Evolutionary conservation across 1,140 invertebrate genomes (phyloP), one percentile per base, ranked within the genome.

Genomic region (Cylas formicarius): DNA sequence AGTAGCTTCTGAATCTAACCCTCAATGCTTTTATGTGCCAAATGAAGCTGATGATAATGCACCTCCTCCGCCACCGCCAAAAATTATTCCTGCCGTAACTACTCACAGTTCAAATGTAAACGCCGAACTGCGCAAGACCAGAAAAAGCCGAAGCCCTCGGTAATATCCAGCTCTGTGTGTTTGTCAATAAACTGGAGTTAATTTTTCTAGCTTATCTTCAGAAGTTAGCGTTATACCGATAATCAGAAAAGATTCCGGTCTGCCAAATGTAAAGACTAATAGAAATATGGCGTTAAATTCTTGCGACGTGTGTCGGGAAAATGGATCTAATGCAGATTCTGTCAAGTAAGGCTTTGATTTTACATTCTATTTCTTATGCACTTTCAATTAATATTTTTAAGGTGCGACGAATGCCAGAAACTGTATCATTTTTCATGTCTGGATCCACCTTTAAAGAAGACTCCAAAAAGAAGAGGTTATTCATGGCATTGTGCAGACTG

Each of bases 401-500:
- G 86, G 65, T 96, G 92, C 70, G 91, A 96, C 68, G 89, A 93
- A 64, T 96, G 92, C 67, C 74, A 77, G 58, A 83, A 86, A 60
- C 80, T 84, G 51, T 95, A 90, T 69, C 91, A 96, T 68, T 94
- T 94, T 63, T 77, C 76, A 19, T 96, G 92, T 67, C 70, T 95
- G 42, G 85, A 92, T 66, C 92, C 92, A 24, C 91, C 91, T 2
- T 73, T 91, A 1, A 93, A 90, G 66, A 94, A 94, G 66, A 86
- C 88, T 29, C 92, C 91, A 2, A 95, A 95, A 71, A 81, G 83
- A 49, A 76, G 89, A 42, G 90, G 91, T 24, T 95, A 94, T 66
- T 89, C 86, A 4, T 96, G 92, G 92, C 88, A 91, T 66, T 96
- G 92, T 72, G 88, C 87, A 32, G 87, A 92, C 63, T 96, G 91